Evolutionary conservation across 2,113 vertebrate species (phyloP), one percentile per base, ranked within the genome.

Genomic region (Cheilinus undulatus): DNA sequence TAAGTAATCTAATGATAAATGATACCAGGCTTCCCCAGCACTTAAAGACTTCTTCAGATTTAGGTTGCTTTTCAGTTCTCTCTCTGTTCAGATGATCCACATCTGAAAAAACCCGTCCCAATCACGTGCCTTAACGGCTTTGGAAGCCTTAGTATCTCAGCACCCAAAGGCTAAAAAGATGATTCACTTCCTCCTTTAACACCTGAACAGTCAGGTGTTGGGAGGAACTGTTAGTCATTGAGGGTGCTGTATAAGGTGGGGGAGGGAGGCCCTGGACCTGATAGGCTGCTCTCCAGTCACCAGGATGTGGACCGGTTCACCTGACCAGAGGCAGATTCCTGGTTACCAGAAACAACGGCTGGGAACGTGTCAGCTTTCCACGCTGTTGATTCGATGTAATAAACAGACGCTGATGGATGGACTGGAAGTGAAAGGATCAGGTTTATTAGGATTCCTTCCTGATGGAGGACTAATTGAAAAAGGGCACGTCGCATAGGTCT

Each of bases 341-440:
- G 91, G 94, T 96, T 94, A 95, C 94, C 80, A 83, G 94, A 95
- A 96, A 96, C 75, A 71, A 79, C 46, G 53, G 62, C 82, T 80
- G 54, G 67, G 84, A 91, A 91, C 76, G 48, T 73, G 80, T 83
- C 76, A 42, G 36, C 45, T 82, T 89, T 91, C 80, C 83, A 74
- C 52, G 2, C 82, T 32, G 83, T 84, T 79, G 68, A 80, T 73
- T 88, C 20, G 3, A 48, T 82, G 64, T 43, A 57, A 69, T 79
- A 67, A 82, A 83, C 43, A 45, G 24, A 56, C 63, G 66, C n/a
- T 88, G 91, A 92, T 78, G 61, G 86, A 88, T 64, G 60, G 57
- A 85, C 68, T 66, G 34, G 81, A 86, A 80, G 80, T 83, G 86
- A 88, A 86, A 69, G 69, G 72, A 86, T 88, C 82, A 88, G 88